Base-by-base conservation (phyloP, 2,888 invertebrate species). In the Pseudococcus jackbeardsleyi region DNA sequence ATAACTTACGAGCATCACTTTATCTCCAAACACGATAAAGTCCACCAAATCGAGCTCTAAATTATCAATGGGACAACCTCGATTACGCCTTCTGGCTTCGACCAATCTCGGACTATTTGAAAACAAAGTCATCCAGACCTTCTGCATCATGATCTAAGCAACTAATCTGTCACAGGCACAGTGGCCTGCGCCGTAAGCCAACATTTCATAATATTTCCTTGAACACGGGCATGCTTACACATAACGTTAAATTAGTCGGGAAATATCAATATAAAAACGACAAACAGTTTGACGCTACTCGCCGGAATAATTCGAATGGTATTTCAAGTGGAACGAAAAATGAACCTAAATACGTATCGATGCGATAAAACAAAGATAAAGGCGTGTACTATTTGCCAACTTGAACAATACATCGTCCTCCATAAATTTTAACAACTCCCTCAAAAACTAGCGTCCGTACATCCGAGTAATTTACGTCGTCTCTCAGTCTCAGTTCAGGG, bases 351-450 rank as follows among this genome's bases (percentile, higher is more conserved):
- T 82, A 82, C 79, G 79, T 82, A 82, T 82, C 46, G 39, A 46
- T 46, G 79, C 79, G 46, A 82, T 82, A 82, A 82, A 82, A 82
- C 79, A 82, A 82, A 82, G 79, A 82, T 82, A 46, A 82, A 82
- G 72, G 72, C 72, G 72, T 72, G 72, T 72, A 33, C 33, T 33
- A 72, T 72, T 72, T 72, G 33, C 72, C 72, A 72, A 72, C 33
- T 72, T 33, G 64, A 64, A 64, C 64, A 64, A 64, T 64, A 22
- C 64, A 64, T 64, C 64, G 64, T 64, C 64, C 64, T 64, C 64
- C 64, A 64, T 64, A 64, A 64, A 42, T 42, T 64, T 64, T 64
- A 64, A 64, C 64, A 64, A 64, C 64, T 64, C 64, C 64, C 64
- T 64, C 64, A 54, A 54, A 50, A 50, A 8, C 54, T n/a, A 54